These are phyloP conservation scores for Callaeas wilsoni DNA, from an alignment of 2,113 vertebrate species.

Conservation along the genomic window DNA sequence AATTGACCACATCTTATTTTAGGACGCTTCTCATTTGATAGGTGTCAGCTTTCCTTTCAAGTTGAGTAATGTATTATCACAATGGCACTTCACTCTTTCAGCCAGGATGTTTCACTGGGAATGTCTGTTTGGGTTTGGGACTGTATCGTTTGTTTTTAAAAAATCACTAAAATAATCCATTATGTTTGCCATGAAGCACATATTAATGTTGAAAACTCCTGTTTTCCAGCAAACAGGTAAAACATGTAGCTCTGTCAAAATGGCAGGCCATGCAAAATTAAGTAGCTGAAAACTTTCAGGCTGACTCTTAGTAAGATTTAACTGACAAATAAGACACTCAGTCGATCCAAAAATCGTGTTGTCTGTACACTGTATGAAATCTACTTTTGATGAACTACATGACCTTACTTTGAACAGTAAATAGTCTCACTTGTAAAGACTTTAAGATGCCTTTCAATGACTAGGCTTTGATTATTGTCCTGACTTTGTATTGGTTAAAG, in stretches of 20 bases:
- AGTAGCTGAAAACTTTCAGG: neutral
- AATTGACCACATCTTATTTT: neutral
- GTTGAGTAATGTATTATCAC: neutral
- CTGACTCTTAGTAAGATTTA: neutral
- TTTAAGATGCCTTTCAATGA: neutral
- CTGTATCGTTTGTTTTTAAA: neutral
- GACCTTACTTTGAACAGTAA: neutral
- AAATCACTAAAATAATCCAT: neutral
- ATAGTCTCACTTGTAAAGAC: neutral
- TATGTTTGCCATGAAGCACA: neutral
- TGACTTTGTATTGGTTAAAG: neutral
- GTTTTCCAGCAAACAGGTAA: neutral
- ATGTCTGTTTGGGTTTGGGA: neutral
- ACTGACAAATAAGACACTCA: neutral
- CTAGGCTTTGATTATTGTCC: accelerated
- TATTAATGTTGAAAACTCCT: neutral
- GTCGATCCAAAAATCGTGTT: neutral
- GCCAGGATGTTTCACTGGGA: neutral
- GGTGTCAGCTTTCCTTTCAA: neutral
- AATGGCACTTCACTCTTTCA: neutral
- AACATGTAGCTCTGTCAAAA: neutral
- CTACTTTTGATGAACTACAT: neutral
- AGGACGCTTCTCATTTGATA: neutral
- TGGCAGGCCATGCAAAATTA: neutral
- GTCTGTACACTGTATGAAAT: neutral